A percentile compares a stretch with the other conserved stretches of the same genome.
These are phyloP conservation scores for Phyto melanocephala DNA, from an alignment of 2,888 invertebrate species.

Conservation along the genomic window DNA sequence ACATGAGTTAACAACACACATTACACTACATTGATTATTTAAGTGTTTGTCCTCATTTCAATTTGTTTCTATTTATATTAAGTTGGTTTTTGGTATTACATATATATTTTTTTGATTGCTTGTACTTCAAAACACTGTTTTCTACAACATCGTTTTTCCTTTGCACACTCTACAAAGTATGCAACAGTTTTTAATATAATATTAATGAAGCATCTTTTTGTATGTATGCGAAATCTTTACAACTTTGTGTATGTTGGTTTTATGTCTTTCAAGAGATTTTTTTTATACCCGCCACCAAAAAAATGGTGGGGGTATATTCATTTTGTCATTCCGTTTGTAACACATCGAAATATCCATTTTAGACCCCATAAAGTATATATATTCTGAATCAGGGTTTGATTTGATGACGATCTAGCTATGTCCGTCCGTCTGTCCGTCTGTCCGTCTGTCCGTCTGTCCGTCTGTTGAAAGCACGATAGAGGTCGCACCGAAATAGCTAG, in stretches of 20 bases:
- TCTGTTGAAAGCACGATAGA: no score
- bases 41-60: slow-evolving; percentile 45
- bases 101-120: neutral
- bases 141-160: neutral
- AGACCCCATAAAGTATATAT: no score
- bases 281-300: neutral
- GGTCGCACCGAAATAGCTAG: no score
- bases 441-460: no score
- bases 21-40: slow-evolving; percentile 44
- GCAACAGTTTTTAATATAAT: slow-evolving; percentile 37
- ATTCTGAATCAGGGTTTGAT: no score
- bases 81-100: neutral
- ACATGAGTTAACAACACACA: slow-evolving; percentile 22
- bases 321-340: no score
- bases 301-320: no score
- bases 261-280: slow-evolving; percentile 13
- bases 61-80: neutral
- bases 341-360: no score
- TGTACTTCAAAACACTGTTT: neutral
- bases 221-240: neutral
- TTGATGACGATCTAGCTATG: no score
- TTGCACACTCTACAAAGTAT: slow-evolving; percentile 2
- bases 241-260: neutral
- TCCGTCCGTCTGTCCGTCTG: no score
- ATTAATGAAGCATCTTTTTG: slow-evolving; percentile 35